Percentiles rank a stretch among this genome's conserved stretches.
phyloP scores from a whole-genome alignment of 2,797 vertebrate species.

The Lateolabrax maculatus region DNA sequence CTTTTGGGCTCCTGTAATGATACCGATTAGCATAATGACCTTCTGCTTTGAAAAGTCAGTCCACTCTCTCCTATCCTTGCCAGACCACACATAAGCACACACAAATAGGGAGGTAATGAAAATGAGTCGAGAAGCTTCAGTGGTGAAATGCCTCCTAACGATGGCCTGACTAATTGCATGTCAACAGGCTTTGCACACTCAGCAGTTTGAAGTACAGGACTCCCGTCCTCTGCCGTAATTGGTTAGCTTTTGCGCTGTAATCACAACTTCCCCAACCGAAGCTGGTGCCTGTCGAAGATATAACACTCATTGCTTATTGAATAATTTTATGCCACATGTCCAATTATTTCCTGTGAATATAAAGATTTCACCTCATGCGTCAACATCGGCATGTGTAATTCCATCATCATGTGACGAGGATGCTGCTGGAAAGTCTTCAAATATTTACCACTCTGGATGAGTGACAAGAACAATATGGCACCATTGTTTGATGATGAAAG shows the following conservation, averaged over 20 bases:
- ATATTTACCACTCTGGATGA: conserved; percentile 36
- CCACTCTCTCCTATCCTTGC: conserved; percentile 25
- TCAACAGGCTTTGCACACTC: conserved; percentile 77
- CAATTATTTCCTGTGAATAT: conserved; percentile 55
- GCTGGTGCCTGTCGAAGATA: conserved; percentile 55
- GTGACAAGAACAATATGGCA: conserved; percentile 5
- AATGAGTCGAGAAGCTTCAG: conserved; percentile 69
- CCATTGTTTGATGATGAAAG: conserved; percentile 37
- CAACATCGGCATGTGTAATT: conserved; percentile 58
- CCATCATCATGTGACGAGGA: conserved; percentile 24
- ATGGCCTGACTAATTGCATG: conserved; percentile 72
- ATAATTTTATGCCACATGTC: conserved; percentile 62
- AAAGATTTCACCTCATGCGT: conserved; percentile 38
- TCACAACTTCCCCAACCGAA: conserved; percentile 63
- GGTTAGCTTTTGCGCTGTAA: conserved; percentile 64
- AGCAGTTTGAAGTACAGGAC: conserved; percentile 73
- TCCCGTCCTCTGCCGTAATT: conserved; percentile 56
- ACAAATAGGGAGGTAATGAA: conserved; percentile 65
- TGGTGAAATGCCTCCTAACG: conserved; percentile 71
- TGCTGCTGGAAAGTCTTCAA: conserved; percentile 4
- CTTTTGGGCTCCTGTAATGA: conserved; percentile 45
- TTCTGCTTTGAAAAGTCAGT: conserved; percentile 58
- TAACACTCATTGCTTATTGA: conserved; percentile 60
- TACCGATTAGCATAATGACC: conserved; percentile 49
- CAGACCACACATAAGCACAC: conserved; percentile 16